phyloP scores from a whole-genome alignment of 2,797 vertebrate genomes.

The Cyclopterus lumpus region DNA sequence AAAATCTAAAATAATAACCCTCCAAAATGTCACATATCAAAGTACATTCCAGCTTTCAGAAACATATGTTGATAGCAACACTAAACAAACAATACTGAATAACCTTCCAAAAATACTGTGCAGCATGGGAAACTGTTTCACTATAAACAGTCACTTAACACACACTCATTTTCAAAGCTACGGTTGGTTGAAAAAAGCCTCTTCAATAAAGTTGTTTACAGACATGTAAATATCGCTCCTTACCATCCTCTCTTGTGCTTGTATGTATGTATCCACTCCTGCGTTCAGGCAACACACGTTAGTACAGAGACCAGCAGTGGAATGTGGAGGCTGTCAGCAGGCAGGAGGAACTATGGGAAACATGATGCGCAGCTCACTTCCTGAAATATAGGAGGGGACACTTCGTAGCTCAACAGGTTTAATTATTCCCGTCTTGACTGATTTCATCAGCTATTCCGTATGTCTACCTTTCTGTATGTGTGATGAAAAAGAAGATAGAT shows the following conservation, averaged over 20 bases:
- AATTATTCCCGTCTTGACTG: slow-evolving; percentile 33
- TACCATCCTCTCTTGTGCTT: neutral
- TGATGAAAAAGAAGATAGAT: neutral
- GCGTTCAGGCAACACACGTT: neutral
- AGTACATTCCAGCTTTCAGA: neutral
- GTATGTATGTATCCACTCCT: neutral
- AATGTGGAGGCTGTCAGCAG: slow-evolving; percentile 5
- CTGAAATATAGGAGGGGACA: slow-evolving; percentile 60
- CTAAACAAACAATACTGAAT: neutral
- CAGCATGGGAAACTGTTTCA: neutral
- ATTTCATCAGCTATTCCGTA: neutral
- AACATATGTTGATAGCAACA: neutral
- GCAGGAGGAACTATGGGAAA: slow-evolving; percentile 22
- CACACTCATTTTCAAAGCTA: neutral
- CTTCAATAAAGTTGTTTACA: neutral
- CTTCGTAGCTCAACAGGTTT: slow-evolving; percentile 64
- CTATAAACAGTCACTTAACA: neutral
- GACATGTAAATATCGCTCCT: neutral
- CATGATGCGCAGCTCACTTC: slow-evolving; percentile 44
- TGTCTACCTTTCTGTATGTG: fast-evolving
- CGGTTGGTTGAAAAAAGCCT: neutral
- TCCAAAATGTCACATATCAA: neutral
- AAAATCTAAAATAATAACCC: neutral
- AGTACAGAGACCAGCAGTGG: neutral
- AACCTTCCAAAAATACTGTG: neutral